Conservation (phyloP, 1,140 invertebrate species). For the Eciton burchellii region DNA sequence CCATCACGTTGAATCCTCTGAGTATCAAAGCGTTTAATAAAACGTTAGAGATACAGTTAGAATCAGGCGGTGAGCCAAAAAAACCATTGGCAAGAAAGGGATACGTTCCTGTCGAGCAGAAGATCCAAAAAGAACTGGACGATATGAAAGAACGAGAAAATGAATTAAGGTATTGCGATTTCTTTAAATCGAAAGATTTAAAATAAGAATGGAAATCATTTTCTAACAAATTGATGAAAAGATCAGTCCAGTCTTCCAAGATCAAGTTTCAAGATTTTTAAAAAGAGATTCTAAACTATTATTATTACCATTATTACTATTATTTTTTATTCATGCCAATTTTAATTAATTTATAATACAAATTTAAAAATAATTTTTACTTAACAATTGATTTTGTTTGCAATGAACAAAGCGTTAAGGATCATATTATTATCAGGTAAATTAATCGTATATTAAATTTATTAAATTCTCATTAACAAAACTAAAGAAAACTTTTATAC, state of each 20-base stretch:
- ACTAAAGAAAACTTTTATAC: neutral
- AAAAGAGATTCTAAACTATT: neutral
- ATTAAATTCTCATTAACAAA: no score
- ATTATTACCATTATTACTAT: neutral
- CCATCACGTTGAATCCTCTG: conserved; percentile 79
- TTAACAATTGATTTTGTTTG: conserved; percentile 8
- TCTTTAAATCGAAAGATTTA: neutral
- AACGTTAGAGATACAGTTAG: conserved; percentile 72
- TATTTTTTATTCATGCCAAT: no score
- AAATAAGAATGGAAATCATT: neutral
- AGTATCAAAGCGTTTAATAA: conserved; percentile 77
- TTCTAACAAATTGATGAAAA: neutral
- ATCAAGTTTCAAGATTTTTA: neutral
- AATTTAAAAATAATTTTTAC: conserved; percentile 4
- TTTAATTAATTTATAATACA: neutral
- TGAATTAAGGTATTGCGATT: conserved; percentile 87
- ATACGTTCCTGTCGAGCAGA: conserved; percentile 90
- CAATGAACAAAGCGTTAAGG: conserved; percentile 18
- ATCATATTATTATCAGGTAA: neutral
- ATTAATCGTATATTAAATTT: neutral
- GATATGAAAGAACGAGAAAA: conserved; percentile 91
- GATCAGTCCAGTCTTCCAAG: neutral
- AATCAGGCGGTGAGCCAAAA: conserved; percentile 76
- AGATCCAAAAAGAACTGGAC: conserved; percentile 91
- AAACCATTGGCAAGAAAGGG: conserved; percentile 87